Evolutionary conservation across 2,797 vertebrate genomes (phyloP).

Genomic region (Pachyuromys duprasi): DNA sequence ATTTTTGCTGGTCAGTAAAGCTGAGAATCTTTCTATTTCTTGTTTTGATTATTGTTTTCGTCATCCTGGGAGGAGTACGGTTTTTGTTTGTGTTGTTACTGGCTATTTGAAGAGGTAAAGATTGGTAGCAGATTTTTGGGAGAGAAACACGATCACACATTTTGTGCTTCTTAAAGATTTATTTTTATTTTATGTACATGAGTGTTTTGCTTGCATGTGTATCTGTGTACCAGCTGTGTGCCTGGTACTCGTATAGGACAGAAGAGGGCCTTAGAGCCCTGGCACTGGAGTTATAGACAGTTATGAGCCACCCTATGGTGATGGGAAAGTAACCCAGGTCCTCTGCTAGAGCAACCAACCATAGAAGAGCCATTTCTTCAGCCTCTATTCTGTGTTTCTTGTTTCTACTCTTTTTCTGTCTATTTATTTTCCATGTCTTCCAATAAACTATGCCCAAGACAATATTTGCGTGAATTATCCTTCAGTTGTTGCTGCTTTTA

Average conservation of each 20-base stretch:
- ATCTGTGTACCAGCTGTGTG: neutral
- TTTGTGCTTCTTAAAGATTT: neutral
- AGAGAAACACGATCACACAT: neutral
- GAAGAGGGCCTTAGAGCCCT: neutral
- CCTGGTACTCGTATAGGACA: neutral
- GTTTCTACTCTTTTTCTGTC: neutral
- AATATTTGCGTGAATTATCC: neutral
- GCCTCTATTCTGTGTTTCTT: neutral
- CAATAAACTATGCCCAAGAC: neutral
- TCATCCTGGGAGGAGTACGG: neutral
- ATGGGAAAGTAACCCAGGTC: neutral
- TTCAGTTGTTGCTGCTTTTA: neutral
- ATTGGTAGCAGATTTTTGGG: neutral
- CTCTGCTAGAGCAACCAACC: neutral
- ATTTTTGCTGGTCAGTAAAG: neutral
- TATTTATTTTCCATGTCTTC: neutral
- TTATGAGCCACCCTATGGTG: neutral
- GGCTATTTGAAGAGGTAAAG: neutral
- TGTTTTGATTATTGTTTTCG: neutral
- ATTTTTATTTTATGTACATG: neutral
- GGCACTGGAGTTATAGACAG: neutral
- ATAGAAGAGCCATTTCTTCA: neutral
- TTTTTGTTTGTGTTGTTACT: neutral
- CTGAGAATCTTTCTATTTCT: neutral
- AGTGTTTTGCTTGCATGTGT: neutral